Base-by-base conservation (phyloP, 1,140 invertebrate genomes). In the Papilio aristodemus region DNA sequence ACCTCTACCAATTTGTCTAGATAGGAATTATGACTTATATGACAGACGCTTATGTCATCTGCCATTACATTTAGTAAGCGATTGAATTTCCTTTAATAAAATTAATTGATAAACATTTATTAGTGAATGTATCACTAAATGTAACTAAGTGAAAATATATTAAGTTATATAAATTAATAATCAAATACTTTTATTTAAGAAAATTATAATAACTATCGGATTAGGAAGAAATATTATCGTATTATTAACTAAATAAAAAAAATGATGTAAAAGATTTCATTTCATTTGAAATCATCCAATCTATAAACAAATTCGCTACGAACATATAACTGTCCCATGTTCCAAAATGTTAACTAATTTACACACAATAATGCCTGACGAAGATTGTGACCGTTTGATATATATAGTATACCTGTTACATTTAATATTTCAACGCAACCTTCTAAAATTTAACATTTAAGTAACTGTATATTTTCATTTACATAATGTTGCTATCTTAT, bases 301-400 rank as follows among this genome's bases (percentile, higher is more conserved):
- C 39, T 62, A 11, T 37, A 62, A 62, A 54, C 46, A 54, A 38
- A 46, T 46, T 46, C 63, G 25, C 63, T 6, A 50, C 25, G 19
- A 66, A 14, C 59, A 64, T 32, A 0, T 54, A 64, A 70, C 59
- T 64, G 68, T 64, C 38, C 32, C 57, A 54, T 64, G 68, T 50
- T 70, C 50, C 59, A 63, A 70, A 70, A 62, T 39, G 58, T 60
- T 62, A 9, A 70, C 50, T 57, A 70, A 70, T 70, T 70, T 64
- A 64, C 68, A 70, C 68, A 70, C 68, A 70, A 70, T 70, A 57
- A 57, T 25, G 43, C 38, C 43, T 57, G 62, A 39, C 41, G 64
- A 68, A 60, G 60, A 64, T 63, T 25, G 36, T 43, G 67, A 68
- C 37, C 36, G 59, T 10, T 22, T 57, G 36, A 68, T 63, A 60